These are phyloP conservation scores for Chironomus tepperi DNA, from an alignment of 1,140 invertebrate genomes.

Conservation along the genomic window DNA sequence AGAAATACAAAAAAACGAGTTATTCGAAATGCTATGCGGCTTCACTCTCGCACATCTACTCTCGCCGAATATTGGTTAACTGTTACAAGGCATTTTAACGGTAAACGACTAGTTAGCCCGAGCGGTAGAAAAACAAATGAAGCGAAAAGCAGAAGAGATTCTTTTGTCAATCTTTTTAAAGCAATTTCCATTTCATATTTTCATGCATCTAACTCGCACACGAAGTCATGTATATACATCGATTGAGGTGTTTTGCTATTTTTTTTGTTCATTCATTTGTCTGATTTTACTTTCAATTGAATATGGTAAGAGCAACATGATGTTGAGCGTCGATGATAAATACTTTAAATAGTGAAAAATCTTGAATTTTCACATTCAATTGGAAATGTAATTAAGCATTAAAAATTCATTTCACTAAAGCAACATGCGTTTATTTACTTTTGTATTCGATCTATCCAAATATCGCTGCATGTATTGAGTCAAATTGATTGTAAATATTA, in stretches of 20 bases:
- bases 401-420: neutral
- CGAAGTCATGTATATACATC: neutral
- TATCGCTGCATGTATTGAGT: too few species aligned
- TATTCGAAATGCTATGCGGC: too few species aligned
- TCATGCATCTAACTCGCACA: neutral
- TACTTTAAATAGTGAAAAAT: neutral
- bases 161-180: neutral
- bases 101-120: conserved; percentile 18
- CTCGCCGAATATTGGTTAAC: conserved; percentile 19
- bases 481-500: too few species aligned
- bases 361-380: conserved; percentile 19
- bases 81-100: conserved; percentile 18
- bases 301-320: too few species aligned
- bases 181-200: neutral
- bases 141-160: neutral
- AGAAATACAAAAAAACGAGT: too few species aligned
- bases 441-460: neutral
- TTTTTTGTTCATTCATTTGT: too few species aligned
- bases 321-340: neutral
- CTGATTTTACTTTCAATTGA: conserved; percentile 17
- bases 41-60: neutral
- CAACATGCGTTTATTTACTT: neutral
- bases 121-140: neutral
- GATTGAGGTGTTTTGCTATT: neutral
- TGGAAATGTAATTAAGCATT: conserved; percentile 22